A percentile compares a stretch with the other conserved stretches of the same genome.
Conservation (phyloP, 2,113 vertebrate genomes). For the Percina caprodes region DNA sequence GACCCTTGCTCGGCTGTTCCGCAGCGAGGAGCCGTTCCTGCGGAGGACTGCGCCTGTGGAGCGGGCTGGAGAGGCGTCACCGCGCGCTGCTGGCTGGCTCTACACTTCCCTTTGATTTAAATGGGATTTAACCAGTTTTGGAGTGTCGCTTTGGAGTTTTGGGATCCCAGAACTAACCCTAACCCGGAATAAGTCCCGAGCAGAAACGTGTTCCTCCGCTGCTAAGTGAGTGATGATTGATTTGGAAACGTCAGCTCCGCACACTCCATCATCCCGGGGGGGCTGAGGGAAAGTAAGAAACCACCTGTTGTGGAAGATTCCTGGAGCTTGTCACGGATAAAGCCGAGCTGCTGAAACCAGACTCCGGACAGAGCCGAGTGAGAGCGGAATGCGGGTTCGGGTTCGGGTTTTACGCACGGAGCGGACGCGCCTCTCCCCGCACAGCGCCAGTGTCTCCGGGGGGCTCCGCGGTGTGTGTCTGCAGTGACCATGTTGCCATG, state of each 20-base stretch:
- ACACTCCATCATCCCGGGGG: slow-evolving; percentile 23
- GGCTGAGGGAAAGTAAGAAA: slow-evolving; percentile 48
- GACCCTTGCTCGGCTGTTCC: not conserved
- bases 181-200: no score
- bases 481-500: slow-evolving; percentile 71
- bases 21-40: no score
- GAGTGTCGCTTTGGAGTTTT: not conserved
- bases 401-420: slow-evolving; percentile 35
- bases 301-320: slow-evolving; percentile 73
- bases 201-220: not conserved
- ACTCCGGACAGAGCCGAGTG: slow-evolving; percentile 27
- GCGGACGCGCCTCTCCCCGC: not conserved
- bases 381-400: slow-evolving; percentile 30
- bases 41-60: no score
- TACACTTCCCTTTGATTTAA: not conserved
- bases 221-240: slow-evolving; percentile 55
- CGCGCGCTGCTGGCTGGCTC: not conserved
- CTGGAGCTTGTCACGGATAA: slow-evolving; percentile 54
- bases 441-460: not conserved
- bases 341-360: slow-evolving; percentile 35
- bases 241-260: slow-evolving; percentile 45
- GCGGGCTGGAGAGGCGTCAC: not conserved
- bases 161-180: no score
- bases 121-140: not conserved
- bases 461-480: slow-evolving; percentile 7